Evolutionary conservation across 2,113 vertebrate species (phyloP), one percentile per base, ranked within the genome.

Genomic region (Myanophis thanlyinensis): DNA sequence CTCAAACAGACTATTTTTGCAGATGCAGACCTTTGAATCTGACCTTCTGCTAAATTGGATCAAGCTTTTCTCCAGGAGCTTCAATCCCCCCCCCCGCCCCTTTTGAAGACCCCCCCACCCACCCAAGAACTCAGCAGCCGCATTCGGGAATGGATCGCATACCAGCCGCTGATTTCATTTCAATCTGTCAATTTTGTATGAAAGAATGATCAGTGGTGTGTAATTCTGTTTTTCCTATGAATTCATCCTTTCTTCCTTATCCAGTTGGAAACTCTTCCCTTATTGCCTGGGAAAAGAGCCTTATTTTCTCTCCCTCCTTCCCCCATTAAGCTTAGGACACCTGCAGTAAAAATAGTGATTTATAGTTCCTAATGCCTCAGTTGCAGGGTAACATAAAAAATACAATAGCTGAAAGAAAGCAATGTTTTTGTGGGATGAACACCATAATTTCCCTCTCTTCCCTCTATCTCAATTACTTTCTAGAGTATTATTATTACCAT

Each of bases 81-180:
- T 95, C 96, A 95, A 95, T 12, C 93, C 88, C 92, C 93, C 51
- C 53, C 22, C 54, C 2, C 54, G 0, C 54, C 93, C 94, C 91
- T 89, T 96, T 95, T 95, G 96, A 97, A 96, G 95, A 96, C 95
- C 92, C 95, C 93, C 89, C 92, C 95, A 44, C 95, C 93, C 94
- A 92, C 91, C 92, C 95, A 44, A 90, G 1, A 2, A 89, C 54
- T 94, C 92, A 88, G 22, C 92, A 88, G 94, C 84, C 89, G 54
- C 6, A 84, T 62, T 91, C 89, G 73, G 90, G 85, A 53, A 92
- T 90, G 8, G 91, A 6, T 93, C 93, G 94, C 93, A 96, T 95
- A 94, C 92, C 95, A 94, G 94, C 95, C 93, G 85, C 95, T 91
- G 91, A 95, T 94, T 94, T 97, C 95, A 93, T 96, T 96, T 96